Evolutionary conservation across 2,888 invertebrate species (phyloP).

Genomic region (Caenorhabditis sulstoni): DNA sequence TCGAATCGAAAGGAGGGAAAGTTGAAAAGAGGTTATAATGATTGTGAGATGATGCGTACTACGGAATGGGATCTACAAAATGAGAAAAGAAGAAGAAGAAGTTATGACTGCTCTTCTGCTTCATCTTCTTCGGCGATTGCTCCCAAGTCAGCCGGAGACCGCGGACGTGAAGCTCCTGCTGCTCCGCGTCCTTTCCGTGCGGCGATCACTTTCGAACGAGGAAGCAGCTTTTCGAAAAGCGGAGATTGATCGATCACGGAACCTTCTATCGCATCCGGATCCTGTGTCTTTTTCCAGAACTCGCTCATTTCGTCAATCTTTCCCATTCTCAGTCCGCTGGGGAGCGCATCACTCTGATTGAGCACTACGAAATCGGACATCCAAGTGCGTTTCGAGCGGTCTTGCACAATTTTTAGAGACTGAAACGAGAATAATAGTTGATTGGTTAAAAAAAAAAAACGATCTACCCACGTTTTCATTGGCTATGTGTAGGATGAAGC

Average conservation of each 20-base stretch:
- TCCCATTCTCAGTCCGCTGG: constrained; percentile 26
- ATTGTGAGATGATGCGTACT: background rate
- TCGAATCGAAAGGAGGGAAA: background rate
- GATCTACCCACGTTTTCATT: constrained; percentile 53
- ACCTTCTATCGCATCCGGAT: constrained; percentile 44
- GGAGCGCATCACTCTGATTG: constrained; percentile 38
- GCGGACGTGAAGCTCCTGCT: background rate
- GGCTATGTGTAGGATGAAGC: constrained; percentile 50
- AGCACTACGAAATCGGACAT: constrained; percentile 54
- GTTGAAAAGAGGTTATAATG: background rate
- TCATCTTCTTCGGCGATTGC: constrained; percentile 38
- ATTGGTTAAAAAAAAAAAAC: background rate
- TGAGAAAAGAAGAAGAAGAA: background rate
- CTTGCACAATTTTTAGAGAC: constrained; percentile 44
- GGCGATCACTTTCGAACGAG: constrained; percentile 5
- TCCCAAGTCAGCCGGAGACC: constrained; percentile 7
- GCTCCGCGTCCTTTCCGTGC: constrained; percentile 14
- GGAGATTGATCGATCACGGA: background rate
- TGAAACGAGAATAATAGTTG: constrained; percentile 21
- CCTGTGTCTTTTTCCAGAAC: constrained; percentile 31
- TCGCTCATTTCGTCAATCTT: constrained; percentile 17
- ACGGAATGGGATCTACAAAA: background rate
- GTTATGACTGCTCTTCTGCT: background rate
- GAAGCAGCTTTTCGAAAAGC: background rate
- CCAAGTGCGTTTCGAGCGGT: constrained; percentile 46